Percentiles rank a stretch among this genome's conserved stretches.
phyloP scores from a whole-genome alignment of 2,888 invertebrate genomes.

The Vannuccia rotundouncinata region DNA sequence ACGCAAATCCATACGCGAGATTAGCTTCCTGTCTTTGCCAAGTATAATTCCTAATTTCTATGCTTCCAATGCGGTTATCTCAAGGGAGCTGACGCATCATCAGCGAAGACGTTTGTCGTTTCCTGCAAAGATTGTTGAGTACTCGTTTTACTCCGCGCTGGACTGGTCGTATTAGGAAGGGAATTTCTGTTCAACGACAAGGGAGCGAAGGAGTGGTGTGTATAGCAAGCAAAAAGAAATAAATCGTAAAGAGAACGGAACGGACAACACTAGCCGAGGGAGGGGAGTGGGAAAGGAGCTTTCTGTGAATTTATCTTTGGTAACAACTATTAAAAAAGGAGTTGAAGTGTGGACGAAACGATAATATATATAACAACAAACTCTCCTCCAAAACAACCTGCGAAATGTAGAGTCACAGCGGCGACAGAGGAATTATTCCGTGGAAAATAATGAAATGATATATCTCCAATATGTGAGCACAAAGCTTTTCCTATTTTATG shows the following conservation, averaged over 20 bases:
- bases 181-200: no score
- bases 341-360: background rate
- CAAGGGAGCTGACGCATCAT: background rate
- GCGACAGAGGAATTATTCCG: no score
- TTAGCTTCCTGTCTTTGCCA: conserved; percentile 7
- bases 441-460: no score
- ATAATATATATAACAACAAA: no score
- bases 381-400: no score
- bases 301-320: background rate
- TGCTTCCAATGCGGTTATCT: background rate
- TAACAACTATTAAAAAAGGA: background rate
- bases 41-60: background rate
- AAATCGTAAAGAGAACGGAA: background rate
- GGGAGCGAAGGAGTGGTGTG: no score
- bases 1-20: conserved; percentile 16
- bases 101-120: background rate
- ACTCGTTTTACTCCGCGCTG: background rate
- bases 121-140: background rate
- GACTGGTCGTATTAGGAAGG: background rate
- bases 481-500: background rate
- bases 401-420: no score
- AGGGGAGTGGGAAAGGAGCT: background rate
- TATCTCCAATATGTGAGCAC: background rate
- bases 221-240: background rate
- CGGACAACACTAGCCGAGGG: no score